Evolutionary conservation across 2,888 invertebrate genomes (phyloP), one percentile per base, ranked within the genome.

Genomic region (Drosophila paranaensis): DNA sequence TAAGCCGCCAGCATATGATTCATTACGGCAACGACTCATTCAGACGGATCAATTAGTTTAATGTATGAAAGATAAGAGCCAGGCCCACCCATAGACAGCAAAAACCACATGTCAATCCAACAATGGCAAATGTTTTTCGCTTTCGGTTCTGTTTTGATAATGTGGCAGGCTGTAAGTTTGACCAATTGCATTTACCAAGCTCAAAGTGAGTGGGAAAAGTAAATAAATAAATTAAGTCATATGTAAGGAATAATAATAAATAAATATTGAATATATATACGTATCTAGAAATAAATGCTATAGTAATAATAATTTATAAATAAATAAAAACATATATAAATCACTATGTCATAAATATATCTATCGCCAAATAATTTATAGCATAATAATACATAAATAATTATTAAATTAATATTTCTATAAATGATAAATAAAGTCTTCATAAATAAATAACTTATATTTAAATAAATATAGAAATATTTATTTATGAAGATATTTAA

Each of bases 111-210:
- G 60, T 58, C 53, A 54, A 60, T 30, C 27, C 46, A 13, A 13
- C 30, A 60, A 56, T 57, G 37, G 6, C 13, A 16, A 74, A 16
- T 62, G 55, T 27, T 39, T 35, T 50, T 16, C 20, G 39, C 43
- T 55, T 37, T 51, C 11, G 13, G 45, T 45, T 71, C 33, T 35
- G 39, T 50, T 55, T 37, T 71, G 64, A 74, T 76, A 50, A 42
- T 42, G n/a, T 13, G 27, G n/a, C 20, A 33, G n/a, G 37, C 30
- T 37, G 56, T 39, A 43, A n/a, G 40, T 30, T 46, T 40, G 10
- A 43, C 14, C 10, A 62, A 43, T 33, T 43, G 30, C 14, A 14
- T 35, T n/a, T 30, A 10, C n/a, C 6, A 25, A 25, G 45, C 45
- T 45, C 13, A 43, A 25, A 20, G 6, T 11, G 13, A 45, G 13